Base-by-base conservation (phyloP, 2,113 vertebrate species). In the Leucopsar rothschildi region DNA sequence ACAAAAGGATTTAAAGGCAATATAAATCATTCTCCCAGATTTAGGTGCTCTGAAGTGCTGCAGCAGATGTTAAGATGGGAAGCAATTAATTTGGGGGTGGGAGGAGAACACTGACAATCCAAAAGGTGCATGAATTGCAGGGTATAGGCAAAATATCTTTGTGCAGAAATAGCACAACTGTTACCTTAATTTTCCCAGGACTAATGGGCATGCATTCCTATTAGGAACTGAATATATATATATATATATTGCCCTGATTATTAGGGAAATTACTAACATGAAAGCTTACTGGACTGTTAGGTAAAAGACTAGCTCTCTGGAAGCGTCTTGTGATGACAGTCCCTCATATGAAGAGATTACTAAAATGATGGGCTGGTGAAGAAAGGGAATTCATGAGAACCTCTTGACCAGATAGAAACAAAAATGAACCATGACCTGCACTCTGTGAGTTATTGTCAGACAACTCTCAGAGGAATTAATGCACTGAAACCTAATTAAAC, bases 401-500 rank as follows among this genome's bases (percentile, higher is more conserved):
- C 28, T 91, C 33, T 83, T 86, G 72, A 56, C 56, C 42, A 75
- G 68, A 73, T 2, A 81, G 77, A 91, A 96, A 84, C 45, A 81
- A 90, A 93, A 91, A 75, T 50, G 63, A 91, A 63, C 56, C 47
- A 70, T 63, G 73, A 84, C 35, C 42, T 75, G 19, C 21, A 40
- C 33, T 53, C 9, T 70, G 8, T 57, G 45, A 96, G 25, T 50
- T 80, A 88, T 59, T 84, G 33, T 11, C 64, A 91, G 56, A 73
- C 40, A 79, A 24, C 28, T 73, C 60, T 73, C 56, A 78, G 59
- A 93, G 70, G 2, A 89, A 86, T 89, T 73, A 91, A 59, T 66
- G 73, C 23, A 55, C 33, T 78, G 56, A 95, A 93, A 73, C 37
- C 40, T 88, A 93, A 95, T 92, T 94, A 96, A 91, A 84, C 47